Percentiles rank a stretch among this genome's conserved stretches.
These are phyloP conservation scores for Macroteleia sp. DNA, from an alignment of 2,888 invertebrate species.

Conservation along the genomic window DNA sequence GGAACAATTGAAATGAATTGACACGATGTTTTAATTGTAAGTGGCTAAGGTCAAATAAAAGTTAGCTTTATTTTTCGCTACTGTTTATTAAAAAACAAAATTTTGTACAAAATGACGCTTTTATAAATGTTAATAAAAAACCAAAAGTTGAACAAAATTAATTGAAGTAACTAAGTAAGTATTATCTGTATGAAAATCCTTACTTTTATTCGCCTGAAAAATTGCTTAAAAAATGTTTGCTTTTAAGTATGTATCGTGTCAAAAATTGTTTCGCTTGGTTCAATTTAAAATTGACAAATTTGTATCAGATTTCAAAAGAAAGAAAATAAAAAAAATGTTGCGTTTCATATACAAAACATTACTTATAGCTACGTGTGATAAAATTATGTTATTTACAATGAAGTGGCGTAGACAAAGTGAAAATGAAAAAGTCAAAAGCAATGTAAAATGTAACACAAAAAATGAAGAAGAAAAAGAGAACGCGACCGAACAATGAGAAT, in stretches of 20 bases:
- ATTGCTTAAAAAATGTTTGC: no score
- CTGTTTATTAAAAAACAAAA: conserved; percentile 2
- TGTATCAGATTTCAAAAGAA: no score
- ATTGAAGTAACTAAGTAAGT: not conserved
- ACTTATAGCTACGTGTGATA: not conserved
- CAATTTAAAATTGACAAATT: no score
- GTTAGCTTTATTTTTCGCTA: not conserved
- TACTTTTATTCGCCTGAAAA: no score
- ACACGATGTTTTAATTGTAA: not conserved
- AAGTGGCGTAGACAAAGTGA: not conserved
- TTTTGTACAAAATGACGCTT: not conserved
- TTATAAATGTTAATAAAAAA: no score
- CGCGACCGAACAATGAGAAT: not conserved
- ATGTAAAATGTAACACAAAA: no score
- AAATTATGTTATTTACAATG: conserved; percentile 22
- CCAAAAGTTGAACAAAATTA: not conserved
- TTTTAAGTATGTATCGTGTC: no score
- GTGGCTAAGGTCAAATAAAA: not conserved
- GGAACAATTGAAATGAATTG: conserved; percentile 21
- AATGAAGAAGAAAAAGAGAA: no score
- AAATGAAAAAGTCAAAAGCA: not conserved
- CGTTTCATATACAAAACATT: not conserved
- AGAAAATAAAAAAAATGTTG: no score
- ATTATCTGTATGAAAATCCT: no score
- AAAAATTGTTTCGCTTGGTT: no score